Evolutionary conservation across 2,888 invertebrate species (phyloP), one percentile per base, ranked within the genome.

Genomic region (Ectobius pallidus): DNA sequence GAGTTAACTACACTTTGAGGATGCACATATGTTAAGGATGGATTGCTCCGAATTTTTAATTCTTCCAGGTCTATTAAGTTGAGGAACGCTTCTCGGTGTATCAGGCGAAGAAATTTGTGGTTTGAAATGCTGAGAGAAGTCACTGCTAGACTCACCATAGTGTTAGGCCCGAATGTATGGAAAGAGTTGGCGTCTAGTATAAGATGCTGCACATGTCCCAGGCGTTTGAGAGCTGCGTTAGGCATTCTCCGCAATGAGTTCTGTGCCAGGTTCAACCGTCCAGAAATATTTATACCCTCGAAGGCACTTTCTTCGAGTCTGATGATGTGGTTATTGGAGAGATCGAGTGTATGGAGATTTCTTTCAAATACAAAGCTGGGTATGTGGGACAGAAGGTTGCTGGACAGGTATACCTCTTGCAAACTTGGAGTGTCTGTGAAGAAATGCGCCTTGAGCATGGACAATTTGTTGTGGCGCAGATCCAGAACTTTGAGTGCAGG

Each of bases 181-280:
- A 78, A 74, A 2, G 73, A 75, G 65, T 78, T 78, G 14, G 76
- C 68, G 74, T 77, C 76, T n/a, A 78, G 67, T 20, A 77, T 61
- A 1, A 78, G 72, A n/a, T 65, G 65, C 9, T 72, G 72, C 9
- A 78, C 75, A 16, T 69, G 70, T 18, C 77, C 72, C 25, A 77
- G 65, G 7, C 74, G 70, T 32, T 76, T 72, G 16, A 78, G 73
- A 9, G 78, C 75, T 3, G 70, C 68, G 30, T 73, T 76, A 2
- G 78, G 78, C 20, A 78, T 71, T 20, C 75, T 67, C 1, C 76
- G 72, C 14, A 78, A 71, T 3, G 76, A 69, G 67, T 78, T 78
- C 11, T 71, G 74, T 20, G 76, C 76, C 55, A 78, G 68, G 55
- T 76, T 73, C 46, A 78, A 70, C 39, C 73, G 65, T 14, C 72